These are phyloP conservation scores for Drosophila saltans DNA, from an alignment of 1,140 invertebrate genomes.

Conservation along the genomic window DNA sequence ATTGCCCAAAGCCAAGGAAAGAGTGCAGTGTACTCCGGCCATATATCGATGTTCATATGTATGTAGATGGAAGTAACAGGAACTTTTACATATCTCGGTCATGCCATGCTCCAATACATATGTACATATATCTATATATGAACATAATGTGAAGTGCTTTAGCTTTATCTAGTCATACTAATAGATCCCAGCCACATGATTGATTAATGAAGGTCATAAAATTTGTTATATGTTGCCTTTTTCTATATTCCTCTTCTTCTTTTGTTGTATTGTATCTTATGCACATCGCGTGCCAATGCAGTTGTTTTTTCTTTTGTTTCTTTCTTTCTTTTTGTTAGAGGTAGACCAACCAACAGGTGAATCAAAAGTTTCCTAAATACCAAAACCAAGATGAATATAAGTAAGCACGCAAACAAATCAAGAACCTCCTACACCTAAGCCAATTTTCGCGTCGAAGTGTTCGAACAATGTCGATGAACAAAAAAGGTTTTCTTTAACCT, in stretches of 20 bases:
- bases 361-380: slow-evolving; percentile 32
- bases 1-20: slow-evolving; percentile 80
- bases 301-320: background rate
- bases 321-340: too few species aligned
- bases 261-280: slow-evolving; percentile 12
- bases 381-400: slow-evolving; percentile 12
- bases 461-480: background rate
- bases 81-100: background rate
- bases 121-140: too few species aligned
- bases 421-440: slow-evolving; percentile 29
- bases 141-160: slow-evolving; percentile 11
- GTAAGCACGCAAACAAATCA: slow-evolving; percentile 17
- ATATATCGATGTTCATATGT: background rate
- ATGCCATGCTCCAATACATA: slow-evolving; percentile 6
- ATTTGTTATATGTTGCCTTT: slow-evolving; percentile 10
- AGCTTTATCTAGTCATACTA: slow-evolving; percentile 9
- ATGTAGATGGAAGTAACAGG: background rate
- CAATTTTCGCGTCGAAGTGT: slow-evolving; percentile 29
- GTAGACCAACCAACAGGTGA: slow-evolving; percentile 48
- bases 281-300: slow-evolving; percentile 49
- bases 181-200: slow-evolving; percentile 10
- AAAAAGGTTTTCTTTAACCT: background rate
- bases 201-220: slow-evolving; percentile 14
- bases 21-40: slow-evolving; percentile 53
- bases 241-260: background rate